Conservation (phyloP, 37 sponge, comb jelly and placozoan genomes). For the Lycopodina hypogea region DNA sequence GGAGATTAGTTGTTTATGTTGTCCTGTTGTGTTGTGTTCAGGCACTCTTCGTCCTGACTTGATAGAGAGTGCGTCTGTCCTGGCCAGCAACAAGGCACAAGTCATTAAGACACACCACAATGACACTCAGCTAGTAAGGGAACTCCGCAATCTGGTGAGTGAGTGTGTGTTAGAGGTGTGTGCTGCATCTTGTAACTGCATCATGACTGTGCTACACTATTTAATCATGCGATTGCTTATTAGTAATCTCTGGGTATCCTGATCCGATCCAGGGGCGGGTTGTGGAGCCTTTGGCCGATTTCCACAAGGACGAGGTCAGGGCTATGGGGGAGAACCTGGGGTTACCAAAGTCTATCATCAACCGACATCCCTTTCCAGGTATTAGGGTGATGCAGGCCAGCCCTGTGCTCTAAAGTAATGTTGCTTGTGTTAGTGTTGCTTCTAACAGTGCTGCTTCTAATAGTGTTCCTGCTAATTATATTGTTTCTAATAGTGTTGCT, state of each 20-base stretch:
- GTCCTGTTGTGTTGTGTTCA: not conserved
- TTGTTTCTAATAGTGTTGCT: not conserved
- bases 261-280: slow-evolving; percentile 70
- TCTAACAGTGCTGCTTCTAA: not conserved
- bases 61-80: slow-evolving; percentile 85
- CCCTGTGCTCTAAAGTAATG: no score
- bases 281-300: slow-evolving; percentile 83
- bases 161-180: not conserved
- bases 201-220: not conserved
- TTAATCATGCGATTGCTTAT: not conserved
- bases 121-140: slow-evolving; percentile 80
- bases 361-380: slow-evolving; percentile 93
- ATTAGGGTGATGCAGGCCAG: not conserved
- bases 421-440: not conserved
- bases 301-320: slow-evolving; percentile 92
- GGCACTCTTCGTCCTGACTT: slow-evolving; percentile 90
- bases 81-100: slow-evolving; percentile 74
- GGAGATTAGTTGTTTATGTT: no score
- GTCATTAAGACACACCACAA: slow-evolving; percentile 96
- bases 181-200: not conserved
- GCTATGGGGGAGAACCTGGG: slow-evolving; percentile 71
- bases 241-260: no score
- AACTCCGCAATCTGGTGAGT: slow-evolving; percentile 65
- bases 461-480: not conserved
- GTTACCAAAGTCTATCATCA: slow-evolving; percentile 72